These are phyloP conservation scores for Pyxicephalus adspersus DNA, from an alignment of 2,113 vertebrate species.

Conservation along the genomic window DNA sequence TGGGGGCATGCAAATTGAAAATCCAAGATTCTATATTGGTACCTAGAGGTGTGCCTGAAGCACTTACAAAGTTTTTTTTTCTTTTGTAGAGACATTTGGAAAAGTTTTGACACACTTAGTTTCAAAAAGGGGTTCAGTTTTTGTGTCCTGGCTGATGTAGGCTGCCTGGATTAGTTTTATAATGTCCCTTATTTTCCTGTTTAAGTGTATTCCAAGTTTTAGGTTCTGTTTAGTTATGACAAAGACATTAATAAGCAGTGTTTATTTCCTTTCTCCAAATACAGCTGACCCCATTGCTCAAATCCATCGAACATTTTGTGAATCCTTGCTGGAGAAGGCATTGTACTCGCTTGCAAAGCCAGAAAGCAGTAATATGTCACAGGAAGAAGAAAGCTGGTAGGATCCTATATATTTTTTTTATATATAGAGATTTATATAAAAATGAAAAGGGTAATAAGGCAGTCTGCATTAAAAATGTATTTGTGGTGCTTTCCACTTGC, in stretches of 20 bases:
- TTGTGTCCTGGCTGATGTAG: no score
- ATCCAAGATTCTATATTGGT: no score
- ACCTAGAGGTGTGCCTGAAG: no score
- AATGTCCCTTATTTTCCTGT: neutral
- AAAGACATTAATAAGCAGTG: neutral
- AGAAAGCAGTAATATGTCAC: slow-evolving; percentile 68
- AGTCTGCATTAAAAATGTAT: neutral
- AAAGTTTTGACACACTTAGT: no score
- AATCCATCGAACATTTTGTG: slow-evolving; percentile 93
- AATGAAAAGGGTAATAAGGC: no score
- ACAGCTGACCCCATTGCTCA: slow-evolving; percentile 92
- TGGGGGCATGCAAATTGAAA: no score
- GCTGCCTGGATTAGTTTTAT: neutral
- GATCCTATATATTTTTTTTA: neutral
- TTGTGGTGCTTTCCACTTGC: neutral
- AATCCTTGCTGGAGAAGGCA: slow-evolving; percentile 88
- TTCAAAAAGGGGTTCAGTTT: no score
- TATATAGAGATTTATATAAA: no score
- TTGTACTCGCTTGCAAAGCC: slow-evolving; percentile 92
- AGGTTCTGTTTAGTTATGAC: neutral
- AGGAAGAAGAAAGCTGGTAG: slow-evolving; percentile 73
- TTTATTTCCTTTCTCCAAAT: slow-evolving; percentile 17
- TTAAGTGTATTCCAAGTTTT: no score
- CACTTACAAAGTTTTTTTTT: no score
- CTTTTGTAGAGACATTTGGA: no score